Percentiles rank a stretch among this genome's conserved stretches.
These are phyloP conservation scores for Chelidonichthys spinosus DNA, from an alignment of 2,797 vertebrate genomes.

Conservation along the genomic window DNA sequence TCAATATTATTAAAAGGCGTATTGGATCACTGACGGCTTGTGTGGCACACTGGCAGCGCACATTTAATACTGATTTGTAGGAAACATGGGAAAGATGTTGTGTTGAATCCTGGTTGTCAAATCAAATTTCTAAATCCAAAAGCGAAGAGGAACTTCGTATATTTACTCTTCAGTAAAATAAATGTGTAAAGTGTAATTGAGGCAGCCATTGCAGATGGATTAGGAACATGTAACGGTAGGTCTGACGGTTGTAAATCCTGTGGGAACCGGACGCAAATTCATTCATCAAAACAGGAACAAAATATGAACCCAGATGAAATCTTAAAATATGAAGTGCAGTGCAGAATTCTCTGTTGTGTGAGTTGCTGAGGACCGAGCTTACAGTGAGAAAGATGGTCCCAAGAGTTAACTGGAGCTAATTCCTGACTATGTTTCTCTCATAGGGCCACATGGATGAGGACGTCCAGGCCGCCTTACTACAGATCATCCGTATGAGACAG, in stretches of 20 bases:
- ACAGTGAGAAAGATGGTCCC: neutral
- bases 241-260: neutral
- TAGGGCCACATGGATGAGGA: conserved; percentile 99
- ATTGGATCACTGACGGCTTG: neutral
- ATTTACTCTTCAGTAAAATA: neutral
- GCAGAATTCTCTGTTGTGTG: neutral
- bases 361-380: neutral
- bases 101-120: neutral
- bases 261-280: neutral
- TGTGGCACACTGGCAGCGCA: neutral
- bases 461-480: conserved; percentile 95
- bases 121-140: neutral
- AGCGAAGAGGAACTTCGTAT: neutral
- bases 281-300: neutral
- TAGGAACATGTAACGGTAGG: neutral
- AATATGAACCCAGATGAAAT: neutral
- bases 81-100: neutral
- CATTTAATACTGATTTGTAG: neutral
- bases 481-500: conserved; percentile 98
- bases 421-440: conserved; percentile 35
- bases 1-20: neutral
- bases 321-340: neutral
- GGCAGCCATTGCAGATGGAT: neutral
- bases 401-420: neutral
- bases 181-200: neutral